Evolutionary conservation across 2,113 vertebrate species (phyloP), one percentile per base, ranked within the genome.

Genomic region (Ifrita kowaldi): DNA sequence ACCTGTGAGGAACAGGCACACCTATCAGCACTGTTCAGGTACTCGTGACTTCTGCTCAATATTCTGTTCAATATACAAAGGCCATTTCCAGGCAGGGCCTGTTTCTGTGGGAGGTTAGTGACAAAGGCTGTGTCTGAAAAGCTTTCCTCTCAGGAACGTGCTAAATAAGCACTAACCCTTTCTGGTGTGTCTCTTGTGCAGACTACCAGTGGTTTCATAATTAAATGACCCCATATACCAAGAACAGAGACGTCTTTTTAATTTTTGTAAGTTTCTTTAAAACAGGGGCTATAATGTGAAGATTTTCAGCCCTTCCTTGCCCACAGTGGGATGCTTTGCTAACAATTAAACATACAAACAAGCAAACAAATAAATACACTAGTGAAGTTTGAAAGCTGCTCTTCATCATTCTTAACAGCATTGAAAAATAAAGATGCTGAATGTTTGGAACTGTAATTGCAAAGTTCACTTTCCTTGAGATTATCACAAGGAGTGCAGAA

Each of bases 351-450:
- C 7, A 63, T 28, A 78, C 12, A 57, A 84, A 15, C 9, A 67
- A 62, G 13, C 5, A 44, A 47, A 52, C 2, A 26, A 53, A 52
- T 62, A 55, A 44, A 79, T 63, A 19, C 7, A 27, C 17, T 62
- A 41, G 16, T 65, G 42, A 68, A 37, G 26, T 79, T 60, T 64
- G 53, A 64, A 87, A 85, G 55, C 21, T 62, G 24, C 21, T 75
- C 9, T 70, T 87, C 62, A 37, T 73, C 13, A 16, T 60, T 83
- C 33, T 50, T 74, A 46, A 41, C 20, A 71, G 20, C 39, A 71
- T 11, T 57, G 56, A 88, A 87, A 83, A 93, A 88, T 57, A 74
- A 88, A 86, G 50, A 60, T 28, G 28, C 67, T 80, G 67, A 92
- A 50, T 2, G 2, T 80, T 87, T 11, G 6, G 42, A 74, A 74